Conservation (phyloP, 2,797 vertebrate genomes). For the Spheniscus humboldti region DNA sequence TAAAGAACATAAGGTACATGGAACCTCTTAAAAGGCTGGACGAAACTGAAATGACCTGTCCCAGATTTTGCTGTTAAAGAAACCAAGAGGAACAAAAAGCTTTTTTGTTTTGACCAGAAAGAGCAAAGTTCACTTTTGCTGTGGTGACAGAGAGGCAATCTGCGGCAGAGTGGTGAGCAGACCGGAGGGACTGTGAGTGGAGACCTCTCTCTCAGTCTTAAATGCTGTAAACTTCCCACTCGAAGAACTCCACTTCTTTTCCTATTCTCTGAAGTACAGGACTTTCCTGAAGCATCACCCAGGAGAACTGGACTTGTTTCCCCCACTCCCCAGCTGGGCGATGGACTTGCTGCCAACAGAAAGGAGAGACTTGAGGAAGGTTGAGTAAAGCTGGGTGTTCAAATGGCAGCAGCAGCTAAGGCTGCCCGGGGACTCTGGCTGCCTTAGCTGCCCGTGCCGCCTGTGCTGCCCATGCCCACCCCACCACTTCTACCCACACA, state of each 20-base stretch:
- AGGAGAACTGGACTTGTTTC: not conserved
- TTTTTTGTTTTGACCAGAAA: not conserved
- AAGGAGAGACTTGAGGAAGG: not conserved
- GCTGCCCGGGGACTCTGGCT: not conserved
- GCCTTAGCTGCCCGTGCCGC: not conserved
- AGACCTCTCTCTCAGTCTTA: not conserved
- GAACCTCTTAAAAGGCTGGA: not conserved
- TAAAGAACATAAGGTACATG: not conserved
- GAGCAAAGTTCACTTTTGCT: not conserved
- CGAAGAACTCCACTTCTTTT: not conserved
- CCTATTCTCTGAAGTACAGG: not conserved
- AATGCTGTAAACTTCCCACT: not conserved
- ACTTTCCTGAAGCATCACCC: not conserved
- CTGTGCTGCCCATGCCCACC: not conserved
- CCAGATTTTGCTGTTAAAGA: not conserved
- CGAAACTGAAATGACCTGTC: not conserved
- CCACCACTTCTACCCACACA: not conserved
- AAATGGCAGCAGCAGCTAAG: not conserved
- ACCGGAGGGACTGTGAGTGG: accelerated
- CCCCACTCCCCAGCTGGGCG: not conserved
- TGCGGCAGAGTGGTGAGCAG: not conserved
- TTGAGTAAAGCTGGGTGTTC: not conserved
- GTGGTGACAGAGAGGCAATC: not conserved
- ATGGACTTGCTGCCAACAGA: not conserved
- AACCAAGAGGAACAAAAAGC: not conserved